phyloP scores from a whole-genome alignment of 2,888 invertebrate genomes.

The Unio pictorum region DNA sequence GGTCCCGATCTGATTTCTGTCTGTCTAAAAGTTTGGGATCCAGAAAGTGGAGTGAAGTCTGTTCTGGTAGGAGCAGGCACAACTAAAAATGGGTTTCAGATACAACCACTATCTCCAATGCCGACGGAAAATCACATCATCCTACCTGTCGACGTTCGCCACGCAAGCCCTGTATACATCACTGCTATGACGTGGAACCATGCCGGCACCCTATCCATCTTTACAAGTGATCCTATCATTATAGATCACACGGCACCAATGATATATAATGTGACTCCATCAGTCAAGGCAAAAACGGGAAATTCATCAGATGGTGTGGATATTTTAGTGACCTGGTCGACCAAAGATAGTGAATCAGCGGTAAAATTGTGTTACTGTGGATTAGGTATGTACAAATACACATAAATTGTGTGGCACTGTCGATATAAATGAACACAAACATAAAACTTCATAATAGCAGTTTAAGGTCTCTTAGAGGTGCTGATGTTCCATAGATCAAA shows the following conservation, averaged over 20 bases:
- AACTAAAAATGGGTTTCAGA: too few species aligned
- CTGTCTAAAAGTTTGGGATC: too few species aligned
- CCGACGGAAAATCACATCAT: too few species aligned
- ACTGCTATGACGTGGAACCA: constrained; percentile 36
- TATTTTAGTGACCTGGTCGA: constrained; percentile 3
- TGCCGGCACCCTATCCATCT: constrained; percentile 33
- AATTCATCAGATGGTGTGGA: not conserved
- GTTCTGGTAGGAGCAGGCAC: too few species aligned
- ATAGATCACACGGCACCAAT: constrained; percentile 40
- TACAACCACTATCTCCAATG: too few species aligned
- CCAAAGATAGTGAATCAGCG: constrained; percentile 4
- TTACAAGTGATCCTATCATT: constrained; percentile 20
- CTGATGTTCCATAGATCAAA: too few species aligned
- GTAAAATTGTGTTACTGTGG: constrained; percentile 5
- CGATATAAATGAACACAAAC: too few species aligned
- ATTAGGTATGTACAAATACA: constrained; percentile 4
- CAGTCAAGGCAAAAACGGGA: not conserved
- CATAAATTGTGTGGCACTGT: too few species aligned
- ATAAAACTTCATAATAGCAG: too few species aligned
- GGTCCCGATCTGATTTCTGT: too few species aligned
- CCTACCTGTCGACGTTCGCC: constrained; percentile 14
- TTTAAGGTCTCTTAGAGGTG: too few species aligned
- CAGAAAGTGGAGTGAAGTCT: too few species aligned
- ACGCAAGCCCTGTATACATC: constrained; percentile 30
- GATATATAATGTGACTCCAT: constrained; percentile 8